phyloP scores from a whole-genome alignment of 2,113 vertebrate genomes.

The Chionis minor region DNA sequence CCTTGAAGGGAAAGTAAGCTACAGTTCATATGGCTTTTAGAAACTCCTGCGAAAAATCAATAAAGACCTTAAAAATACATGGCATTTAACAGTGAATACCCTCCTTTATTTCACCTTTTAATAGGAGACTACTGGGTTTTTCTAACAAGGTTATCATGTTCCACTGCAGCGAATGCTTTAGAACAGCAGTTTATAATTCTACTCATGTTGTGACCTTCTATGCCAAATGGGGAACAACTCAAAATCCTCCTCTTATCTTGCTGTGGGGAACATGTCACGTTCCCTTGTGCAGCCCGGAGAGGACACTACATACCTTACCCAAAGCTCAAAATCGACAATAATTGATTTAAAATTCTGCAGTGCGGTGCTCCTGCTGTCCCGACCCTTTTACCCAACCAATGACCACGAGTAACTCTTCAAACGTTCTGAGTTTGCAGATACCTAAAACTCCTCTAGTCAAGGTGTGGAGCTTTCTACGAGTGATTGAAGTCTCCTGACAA shows the following conservation, averaged over 20 bases:
- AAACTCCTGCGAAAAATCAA: neutral
- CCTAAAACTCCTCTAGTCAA: neutral
- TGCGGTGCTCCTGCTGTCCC: neutral
- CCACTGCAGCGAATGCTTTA: neutral
- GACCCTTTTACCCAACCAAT: neutral
- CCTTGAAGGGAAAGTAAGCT: neutral
- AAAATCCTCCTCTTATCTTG: neutral
- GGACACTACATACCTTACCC: neutral
- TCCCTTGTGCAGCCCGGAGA: neutral
- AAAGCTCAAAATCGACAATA: too few relatives aligned
- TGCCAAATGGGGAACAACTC: neutral
- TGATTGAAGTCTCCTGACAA: too few relatives aligned
- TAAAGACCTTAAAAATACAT: neutral
- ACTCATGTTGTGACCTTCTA: neutral
- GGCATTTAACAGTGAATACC: neutral
- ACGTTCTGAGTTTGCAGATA: neutral
- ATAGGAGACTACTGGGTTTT: neutral
- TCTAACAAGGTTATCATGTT: neutral
- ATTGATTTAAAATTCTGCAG: neutral
- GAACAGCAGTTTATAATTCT: neutral
- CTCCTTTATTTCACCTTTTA: neutral
- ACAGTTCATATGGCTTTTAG: neutral
- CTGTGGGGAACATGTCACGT: neutral
- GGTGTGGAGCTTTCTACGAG: neutral
- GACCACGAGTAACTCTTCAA: neutral